Evolutionary conservation across 2,888 invertebrate species (phyloP).

Genomic region (Cremastobaeus sp.): DNA sequence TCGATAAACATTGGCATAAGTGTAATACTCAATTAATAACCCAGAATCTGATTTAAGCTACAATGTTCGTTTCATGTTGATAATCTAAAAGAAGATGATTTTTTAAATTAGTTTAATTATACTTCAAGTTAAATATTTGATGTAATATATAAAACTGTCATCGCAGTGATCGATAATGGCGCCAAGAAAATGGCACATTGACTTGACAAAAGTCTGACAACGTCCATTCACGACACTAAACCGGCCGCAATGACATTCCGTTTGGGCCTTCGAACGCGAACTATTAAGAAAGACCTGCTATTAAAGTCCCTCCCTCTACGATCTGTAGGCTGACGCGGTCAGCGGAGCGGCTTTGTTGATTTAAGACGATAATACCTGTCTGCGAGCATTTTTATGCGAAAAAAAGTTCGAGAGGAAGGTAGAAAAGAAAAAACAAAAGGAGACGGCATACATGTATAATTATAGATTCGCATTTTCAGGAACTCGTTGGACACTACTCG

Average conservation of each 20-base stretch:
- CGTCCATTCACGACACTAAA: constrained; percentile 71
- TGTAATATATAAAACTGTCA: constrained; percentile 46
- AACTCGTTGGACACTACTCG: constrained; percentile 67
- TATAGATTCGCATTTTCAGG: constrained; percentile 74
- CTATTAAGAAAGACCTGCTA: constrained; percentile 76
- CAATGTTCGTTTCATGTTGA: no score
- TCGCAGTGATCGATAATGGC: constrained; percentile 47
- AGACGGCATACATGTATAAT: constrained; percentile 70
- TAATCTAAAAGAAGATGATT: no score
- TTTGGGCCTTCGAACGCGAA: constrained; percentile 70
- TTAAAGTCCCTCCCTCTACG: constrained; percentile 70
- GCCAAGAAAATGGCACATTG: constrained; percentile 55
- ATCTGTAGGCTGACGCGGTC: constrained; percentile 62
- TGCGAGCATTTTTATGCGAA: constrained; percentile 69
- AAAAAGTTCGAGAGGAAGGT: constrained; percentile 61
- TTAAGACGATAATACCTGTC: constrained; percentile 75
- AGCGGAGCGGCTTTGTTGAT: constrained; percentile 73
- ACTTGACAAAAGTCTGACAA: constrained; percentile 63
- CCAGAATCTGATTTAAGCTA: no score
- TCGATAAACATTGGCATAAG: no score
- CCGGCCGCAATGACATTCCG: constrained; percentile 76
- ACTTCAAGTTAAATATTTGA: constrained; percentile 15
- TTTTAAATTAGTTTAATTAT: constrained; percentile 20
- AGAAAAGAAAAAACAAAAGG: constrained; percentile 43
- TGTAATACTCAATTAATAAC: no score